Evolutionary conservation across 2,797 vertebrate genomes (phyloP).

Genomic region (Psittacula derbiana): DNA sequence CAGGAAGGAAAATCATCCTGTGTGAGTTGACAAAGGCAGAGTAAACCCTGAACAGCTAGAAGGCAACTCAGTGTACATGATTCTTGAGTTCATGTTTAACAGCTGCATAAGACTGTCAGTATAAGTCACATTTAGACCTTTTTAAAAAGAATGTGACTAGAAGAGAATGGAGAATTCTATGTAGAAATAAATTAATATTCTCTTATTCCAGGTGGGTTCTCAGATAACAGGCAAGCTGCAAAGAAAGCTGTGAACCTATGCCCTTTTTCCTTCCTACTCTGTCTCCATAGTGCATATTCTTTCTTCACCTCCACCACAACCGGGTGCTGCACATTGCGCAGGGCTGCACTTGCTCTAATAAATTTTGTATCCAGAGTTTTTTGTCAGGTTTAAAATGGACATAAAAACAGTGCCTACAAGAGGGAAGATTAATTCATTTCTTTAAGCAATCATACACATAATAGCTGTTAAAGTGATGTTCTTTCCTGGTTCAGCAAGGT

Average conservation of each 20-base stretch:
- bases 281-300: neutral
- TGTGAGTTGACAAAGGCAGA: neutral
- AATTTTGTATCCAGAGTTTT: neutral
- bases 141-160: neutral
- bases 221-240: neutral
- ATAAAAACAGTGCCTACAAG: neutral
- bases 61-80: neutral
- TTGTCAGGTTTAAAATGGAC: neutral
- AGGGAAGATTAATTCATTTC: neutral
- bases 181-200: neutral
- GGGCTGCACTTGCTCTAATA: neutral
- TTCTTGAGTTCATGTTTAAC: neutral
- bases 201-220: neutral
- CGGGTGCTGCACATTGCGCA: fast-evolving
- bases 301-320: neutral
- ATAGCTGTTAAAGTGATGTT: fast-evolving
- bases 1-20: neutral
- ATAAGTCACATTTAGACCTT: neutral
- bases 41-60: neutral
- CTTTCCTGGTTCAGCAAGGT: neutral
- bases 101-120: neutral
- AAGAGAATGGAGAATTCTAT: neutral
- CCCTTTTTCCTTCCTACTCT: neutral
- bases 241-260: neutral
- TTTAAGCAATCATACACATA: neutral